These are phyloP conservation scores for Siderastrea siderea DNA, from an alignment of 92 coral and sea anemone species.

Conservation along the genomic window DNA sequence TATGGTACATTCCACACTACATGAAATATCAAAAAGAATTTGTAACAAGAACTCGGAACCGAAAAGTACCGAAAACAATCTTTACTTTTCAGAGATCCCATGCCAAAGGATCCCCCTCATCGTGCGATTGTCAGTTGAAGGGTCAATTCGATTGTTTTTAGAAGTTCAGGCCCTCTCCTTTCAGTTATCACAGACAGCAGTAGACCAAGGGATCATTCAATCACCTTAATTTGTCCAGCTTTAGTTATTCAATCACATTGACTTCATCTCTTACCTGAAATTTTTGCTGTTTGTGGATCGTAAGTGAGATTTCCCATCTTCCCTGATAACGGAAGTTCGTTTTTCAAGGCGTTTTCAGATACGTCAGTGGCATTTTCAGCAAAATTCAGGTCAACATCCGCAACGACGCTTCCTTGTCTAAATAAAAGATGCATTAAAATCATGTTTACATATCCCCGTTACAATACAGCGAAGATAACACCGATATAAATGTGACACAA, in stretches of 20 bases:
- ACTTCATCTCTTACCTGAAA: slow-evolving; percentile 48
- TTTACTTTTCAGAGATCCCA: no score
- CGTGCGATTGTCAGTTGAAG: no score
- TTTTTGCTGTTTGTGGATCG: slow-evolving; percentile 42
- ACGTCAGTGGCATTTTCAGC: slow-evolving; percentile 67
- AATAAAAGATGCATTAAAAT: neutral
- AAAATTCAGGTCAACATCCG: slow-evolving; percentile 68
- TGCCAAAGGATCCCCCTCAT: no score
- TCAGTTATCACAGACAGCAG: no score
- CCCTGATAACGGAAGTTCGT: slow-evolving; percentile 18
- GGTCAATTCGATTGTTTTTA: no score
- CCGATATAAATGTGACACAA: no score
- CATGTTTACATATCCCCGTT: neutral
- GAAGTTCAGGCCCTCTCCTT: no score
- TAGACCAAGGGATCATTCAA: no score
- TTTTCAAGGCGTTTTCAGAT: slow-evolving; percentile 34
- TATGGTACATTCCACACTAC: no score
- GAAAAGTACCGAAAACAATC: no score
- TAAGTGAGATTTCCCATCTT: slow-evolving; percentile 47
- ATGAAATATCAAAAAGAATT: no score
- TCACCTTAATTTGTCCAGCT: neutral
- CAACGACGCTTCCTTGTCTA: slow-evolving; percentile 75
- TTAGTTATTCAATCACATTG: neutral
- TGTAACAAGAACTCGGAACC: no score
- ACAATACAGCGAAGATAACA: neutral